These are phyloP conservation scores for Apis cerana DNA, from an alignment of 1,140 invertebrate genomes.

Conservation along the genomic window DNA sequence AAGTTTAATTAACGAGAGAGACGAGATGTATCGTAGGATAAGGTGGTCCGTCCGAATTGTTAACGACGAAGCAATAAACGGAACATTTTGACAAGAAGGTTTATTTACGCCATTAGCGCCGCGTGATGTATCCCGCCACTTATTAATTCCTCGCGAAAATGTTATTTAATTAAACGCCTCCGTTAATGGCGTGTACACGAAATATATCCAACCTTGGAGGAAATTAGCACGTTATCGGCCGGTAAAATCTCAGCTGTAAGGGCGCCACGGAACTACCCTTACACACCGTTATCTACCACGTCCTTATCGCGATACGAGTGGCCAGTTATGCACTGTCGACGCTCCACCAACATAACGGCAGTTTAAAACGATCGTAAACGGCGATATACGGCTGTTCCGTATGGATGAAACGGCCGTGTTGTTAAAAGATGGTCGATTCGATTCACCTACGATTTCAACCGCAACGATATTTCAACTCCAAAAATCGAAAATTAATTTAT, in stretches of 20 bases:
- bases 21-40: no score
- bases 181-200: slow-evolving; percentile 31
- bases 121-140: neutral
- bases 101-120: slow-evolving; percentile 3
- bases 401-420: slow-evolving; percentile 26
- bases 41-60: neutral
- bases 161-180: slow-evolving; percentile 41
- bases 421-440: slow-evolving; percentile 13
- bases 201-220: slow-evolving; percentile 34
- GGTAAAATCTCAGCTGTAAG: slow-evolving; percentile 42
- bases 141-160: slow-evolving; percentile 41
- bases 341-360: slow-evolving; percentile 22
- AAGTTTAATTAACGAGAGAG: neutral
- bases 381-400: slow-evolving; percentile 30
- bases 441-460: neutral
- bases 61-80: neutral
- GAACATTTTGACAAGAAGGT: neutral
- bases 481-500: neutral
- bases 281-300: slow-evolving; percentile 42
- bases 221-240: slow-evolving; percentile 43
- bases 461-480: no score
- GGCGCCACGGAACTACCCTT: slow-evolving; percentile 32
- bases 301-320: slow-evolving; percentile 55
- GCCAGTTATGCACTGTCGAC: slow-evolving; percentile 49
- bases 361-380: slow-evolving; percentile 59